Base-by-base conservation (phyloP, 2,113 vertebrate genomes). In the Chionodraco myersi region DNA sequence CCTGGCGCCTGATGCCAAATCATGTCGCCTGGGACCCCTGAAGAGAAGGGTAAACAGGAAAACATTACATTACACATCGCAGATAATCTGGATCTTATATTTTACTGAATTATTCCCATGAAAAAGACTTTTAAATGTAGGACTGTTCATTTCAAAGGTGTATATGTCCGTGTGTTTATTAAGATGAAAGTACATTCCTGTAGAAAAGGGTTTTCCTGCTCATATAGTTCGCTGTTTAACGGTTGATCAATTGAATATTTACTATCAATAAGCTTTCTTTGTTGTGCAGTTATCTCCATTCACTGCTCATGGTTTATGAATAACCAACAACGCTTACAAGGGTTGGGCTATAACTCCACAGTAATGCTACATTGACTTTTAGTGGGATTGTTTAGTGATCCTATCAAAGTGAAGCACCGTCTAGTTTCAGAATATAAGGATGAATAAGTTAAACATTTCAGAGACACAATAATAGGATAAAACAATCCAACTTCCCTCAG, bases 1-100 rank as follows among this genome's bases (percentile, higher is more conserved):
- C 92, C 95, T 95, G 94, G 95, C 97, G 11, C 98, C 97, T 65
- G 98, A 98, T 67, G 96, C 96, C 87, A 99, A 99, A 94, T 97
- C 97, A 6, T 95, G 97, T 67, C 97, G 98, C 69, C 95, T 99
- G 12, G 98, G 97, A 80, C 96, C 96, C 62, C 93, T 97, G 77
- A 99, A 97, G 92, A 96, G 98, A 94, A 96, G 97, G 95, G 98
- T 98, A 89, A 95, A 69, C 47, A 23, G 34, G 30, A 71, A 16
- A 10, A 21, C 5, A 8, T 36, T 23, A 10, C 21, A 41, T 6
- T 41, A 41, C 36, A 41, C 36, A 41, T 6, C 6, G 36, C 36
- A 7, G 36, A 41, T 7, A 41, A 6, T 41, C 36, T 41, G 30
- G 30, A 30, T 30, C 30, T 30, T 30, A 30, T 4, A 10, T n/a